Evolutionary conservation across 2,888 invertebrate species (phyloP), one percentile per base, ranked within the genome.

Genomic region (Stegana nigrithorax): DNA sequence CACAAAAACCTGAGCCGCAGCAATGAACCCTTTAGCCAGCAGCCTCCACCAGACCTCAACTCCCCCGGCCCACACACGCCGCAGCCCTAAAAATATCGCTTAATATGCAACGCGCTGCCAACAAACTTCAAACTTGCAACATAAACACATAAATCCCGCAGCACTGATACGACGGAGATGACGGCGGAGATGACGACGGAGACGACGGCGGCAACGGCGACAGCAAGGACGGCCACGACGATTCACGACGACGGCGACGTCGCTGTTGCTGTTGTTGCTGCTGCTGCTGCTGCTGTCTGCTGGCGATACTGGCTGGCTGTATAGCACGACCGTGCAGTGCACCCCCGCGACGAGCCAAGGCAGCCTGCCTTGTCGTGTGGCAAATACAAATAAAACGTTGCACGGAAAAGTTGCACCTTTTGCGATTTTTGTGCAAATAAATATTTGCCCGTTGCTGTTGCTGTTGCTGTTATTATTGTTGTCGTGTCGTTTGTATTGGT

Each of bases 121-220:
- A 79, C 78, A 69, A 78, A 80, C 78, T 76, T 79, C 80, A 80
- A 80, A 78, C 78, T 76, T 67, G 64, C 67, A 76, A 80, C 69
- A 80, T 72, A 79, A 78, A 79, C 76, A 76, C 76, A 76, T 76
- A 76, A 76, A 76, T 76, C 78, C 80, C 68, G 62, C 64, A 32
- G 63, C 73, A 71, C 78, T 75, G 75, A 77, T 79, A 79, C 73
- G n/a, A 77, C 75, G 78, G 68, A 71, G 71, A 74, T 71, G 65
- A n/a, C 66, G 50, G 26, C 39, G 14, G n/a, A 39, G 5, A 39
- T 5, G 17, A 39, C 39, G n/a, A 10, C 17, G 39, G 17, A 39
- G n/a, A 1, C 39, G 29, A 7, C 10, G 29, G 6, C 10, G n/a
- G n/a, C n/a, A n/a, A n/a, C n/a, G n/a, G n/a, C 73, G n/a, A 77